Evolutionary conservation across 1,140 invertebrate species (phyloP), one percentile per base, ranked within the genome.

Genomic region (Drosophila pseudoobscura): DNA sequence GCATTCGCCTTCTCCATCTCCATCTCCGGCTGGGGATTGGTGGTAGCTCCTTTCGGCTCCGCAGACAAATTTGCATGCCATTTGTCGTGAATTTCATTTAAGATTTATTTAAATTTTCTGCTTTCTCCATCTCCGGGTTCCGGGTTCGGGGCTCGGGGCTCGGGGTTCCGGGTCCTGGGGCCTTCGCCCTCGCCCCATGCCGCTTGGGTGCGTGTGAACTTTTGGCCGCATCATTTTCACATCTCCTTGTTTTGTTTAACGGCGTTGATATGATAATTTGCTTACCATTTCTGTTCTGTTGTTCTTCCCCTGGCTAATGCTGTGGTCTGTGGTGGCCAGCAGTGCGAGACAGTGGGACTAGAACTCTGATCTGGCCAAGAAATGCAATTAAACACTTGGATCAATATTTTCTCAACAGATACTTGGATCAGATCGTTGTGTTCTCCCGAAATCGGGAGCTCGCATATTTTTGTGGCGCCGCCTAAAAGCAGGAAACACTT

Each of bases 61-160:
- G 20, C 52, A 39, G 60, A 54, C 50, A 84, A 83, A 83, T 83
- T 83, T 79, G 80, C 80, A 70, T 75, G 61, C 80, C 80, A 79
- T 84, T 83, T 83, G 75, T 75, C 64, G 64, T 78, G 80, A 83
- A 75, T 83, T 83, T 83, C 65, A 83, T 83, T 83, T 71, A 72
- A 84, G 75, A 84, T 83, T 83, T 83, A 83, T 83, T 83, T 83
- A 83, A 83, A 83, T 83, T 83, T 53, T 75, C 47, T 24, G 55
- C 35, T 11, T 39, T 39, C 7, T 35, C 31, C 31, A 3, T 35
- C 3, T 3, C 9, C 9, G 0, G 17, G 17, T 17, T 51, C 35
- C 17, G 17, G 17, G 17, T 17, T 55, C n/a, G n/a, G n/a, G n/a
- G n/a, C n/a, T n/a, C n/a, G n/a, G n/a, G n/a, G n/a, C n/a, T n/a